phyloP scores from a whole-genome alignment of 2,888 invertebrate genomes.

The Oscheius sp. region DNA sequence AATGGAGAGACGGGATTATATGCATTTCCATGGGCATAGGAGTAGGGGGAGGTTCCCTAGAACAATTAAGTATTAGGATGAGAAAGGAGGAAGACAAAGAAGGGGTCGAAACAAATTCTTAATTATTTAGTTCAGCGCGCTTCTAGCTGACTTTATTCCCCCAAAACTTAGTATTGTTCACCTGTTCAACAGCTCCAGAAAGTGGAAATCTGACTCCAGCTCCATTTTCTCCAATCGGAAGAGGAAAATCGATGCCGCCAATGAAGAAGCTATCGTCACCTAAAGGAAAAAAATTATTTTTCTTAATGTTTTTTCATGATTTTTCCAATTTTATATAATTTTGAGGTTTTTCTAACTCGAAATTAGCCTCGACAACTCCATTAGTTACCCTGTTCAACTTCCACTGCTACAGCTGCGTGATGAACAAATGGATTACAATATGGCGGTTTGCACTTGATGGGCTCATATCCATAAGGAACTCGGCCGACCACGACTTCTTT shows the following conservation, averaged over 20 bases:
- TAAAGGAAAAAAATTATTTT: conserved; percentile 10
- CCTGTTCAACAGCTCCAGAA: conserved; percentile 60
- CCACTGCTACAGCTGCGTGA: conserved; percentile 60
- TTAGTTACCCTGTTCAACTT: conserved; percentile 55
- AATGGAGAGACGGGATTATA: conserved; percentile 64
- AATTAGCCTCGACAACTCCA: not conserved
- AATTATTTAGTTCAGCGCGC: not conserved
- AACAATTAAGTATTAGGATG: not conserved
- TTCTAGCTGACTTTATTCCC: not conserved
- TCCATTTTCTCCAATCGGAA: conserved; percentile 62
- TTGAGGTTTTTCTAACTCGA: not conserved
- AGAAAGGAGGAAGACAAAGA: not conserved
- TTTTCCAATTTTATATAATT: not conserved
- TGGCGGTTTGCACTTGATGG: conserved; percentile 67
- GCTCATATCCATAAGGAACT: conserved; percentile 65
- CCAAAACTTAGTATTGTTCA: not conserved
- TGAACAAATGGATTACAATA: conserved; percentile 68
- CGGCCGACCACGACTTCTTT: conserved; percentile 61
- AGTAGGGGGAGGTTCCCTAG: conserved; percentile 62
- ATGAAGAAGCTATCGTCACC: conserved; percentile 65
- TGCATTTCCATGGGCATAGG: conserved; percentile 64
- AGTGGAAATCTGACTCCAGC: conserved; percentile 65
- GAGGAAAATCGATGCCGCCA: conserved; percentile 65
- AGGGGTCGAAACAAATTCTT: conserved; percentile 12
- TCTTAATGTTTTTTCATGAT: not conserved